A percentile compares a stretch with the other conserved stretches of the same genome.
Evolutionary conservation across 2,797 vertebrate genomes (phyloP).

Genomic region (Scomberomorus guttatus): DNA sequence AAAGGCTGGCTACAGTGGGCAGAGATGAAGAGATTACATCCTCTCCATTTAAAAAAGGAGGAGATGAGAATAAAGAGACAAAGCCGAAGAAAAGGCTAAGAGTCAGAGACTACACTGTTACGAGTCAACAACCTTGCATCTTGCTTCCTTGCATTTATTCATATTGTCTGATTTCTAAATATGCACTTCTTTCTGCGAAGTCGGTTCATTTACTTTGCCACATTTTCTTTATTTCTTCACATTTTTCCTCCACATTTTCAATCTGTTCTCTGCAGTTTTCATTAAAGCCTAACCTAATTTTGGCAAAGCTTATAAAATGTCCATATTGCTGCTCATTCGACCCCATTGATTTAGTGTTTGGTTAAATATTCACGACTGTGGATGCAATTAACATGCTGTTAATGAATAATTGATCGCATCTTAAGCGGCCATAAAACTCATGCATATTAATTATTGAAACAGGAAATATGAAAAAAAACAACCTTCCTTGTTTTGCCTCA

Average conservation of each 20-base stretch:
- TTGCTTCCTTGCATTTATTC: slow-evolving; percentile 60
- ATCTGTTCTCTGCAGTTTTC: slow-evolving; percentile 71
- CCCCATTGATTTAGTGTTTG: slow-evolving; percentile 86
- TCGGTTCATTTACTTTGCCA: slow-evolving; percentile 24
- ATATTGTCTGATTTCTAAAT: slow-evolving; percentile 52
- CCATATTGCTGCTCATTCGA: slow-evolving; percentile 84
- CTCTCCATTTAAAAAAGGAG: slow-evolving; percentile 75
- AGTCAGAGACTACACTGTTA: slow-evolving; percentile 55
- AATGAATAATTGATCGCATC: slow-evolving; percentile 87
- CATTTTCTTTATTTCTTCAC: slow-evolving; percentile 46
- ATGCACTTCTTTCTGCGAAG: slow-evolving; percentile 23
- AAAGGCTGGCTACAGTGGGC: slow-evolving; percentile 91
- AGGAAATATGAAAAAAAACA: slow-evolving; percentile 82
- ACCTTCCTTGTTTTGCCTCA: slow-evolving; percentile 83
- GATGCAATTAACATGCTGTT: slow-evolving; percentile 88
- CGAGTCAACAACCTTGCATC: slow-evolving; percentile 54
- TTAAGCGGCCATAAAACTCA: slow-evolving; percentile 87
- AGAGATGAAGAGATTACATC: slow-evolving; percentile 93
- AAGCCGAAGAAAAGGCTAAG: slow-evolving; percentile 62
- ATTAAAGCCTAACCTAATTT: slow-evolving; percentile 81
- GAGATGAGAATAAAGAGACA: slow-evolving; percentile 68
- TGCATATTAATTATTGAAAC: slow-evolving; percentile 87
- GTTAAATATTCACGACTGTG: slow-evolving; percentile 87
- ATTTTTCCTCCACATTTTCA: slow-evolving; percentile 58
- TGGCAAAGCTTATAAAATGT: slow-evolving; percentile 82